Conservation (phyloP, 2,888 invertebrate species). For the Euzetes globulus region DNA sequence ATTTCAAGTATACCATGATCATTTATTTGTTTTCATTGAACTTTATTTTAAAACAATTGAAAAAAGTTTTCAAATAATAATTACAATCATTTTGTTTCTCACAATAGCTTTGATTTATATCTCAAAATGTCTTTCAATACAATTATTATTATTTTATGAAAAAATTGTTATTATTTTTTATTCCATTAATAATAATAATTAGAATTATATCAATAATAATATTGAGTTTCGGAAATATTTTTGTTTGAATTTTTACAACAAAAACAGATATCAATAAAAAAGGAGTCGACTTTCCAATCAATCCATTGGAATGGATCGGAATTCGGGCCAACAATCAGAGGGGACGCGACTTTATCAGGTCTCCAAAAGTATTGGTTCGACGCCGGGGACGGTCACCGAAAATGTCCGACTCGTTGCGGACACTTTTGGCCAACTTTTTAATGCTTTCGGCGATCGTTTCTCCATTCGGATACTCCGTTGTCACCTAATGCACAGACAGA, state of each 20-base stretch:
- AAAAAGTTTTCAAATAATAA: neutral
- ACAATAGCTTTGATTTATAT: no score
- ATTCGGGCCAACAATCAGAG: neutral
- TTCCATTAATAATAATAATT: neutral
- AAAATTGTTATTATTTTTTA: neutral
- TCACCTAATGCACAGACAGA: neutral
- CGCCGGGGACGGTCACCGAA: slow-evolving; percentile 37
- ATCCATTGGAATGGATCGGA: neutral
- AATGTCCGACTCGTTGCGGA: slow-evolving; percentile 33
- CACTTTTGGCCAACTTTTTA: slow-evolving; percentile 33
- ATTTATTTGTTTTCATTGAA: neutral
- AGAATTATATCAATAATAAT: neutral
- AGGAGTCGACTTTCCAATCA: neutral
- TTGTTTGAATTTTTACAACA: neutral
- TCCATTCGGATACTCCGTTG: slow-evolving; percentile 5
- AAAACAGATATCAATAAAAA: neutral
- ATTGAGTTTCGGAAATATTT: neutral
- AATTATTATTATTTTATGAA: neutral
- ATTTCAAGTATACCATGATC: no score
- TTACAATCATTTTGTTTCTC: neutral
- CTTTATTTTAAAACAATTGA: neutral
- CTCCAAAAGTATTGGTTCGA: slow-evolving; percentile 36
- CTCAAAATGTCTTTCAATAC: no score
- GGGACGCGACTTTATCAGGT: slow-evolving; percentile 29
- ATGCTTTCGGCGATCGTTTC: slow-evolving; percentile 36